Base-by-base conservation (phyloP, 2,113 vertebrate genomes). In the Anarhynchus alexandrinus region DNA sequence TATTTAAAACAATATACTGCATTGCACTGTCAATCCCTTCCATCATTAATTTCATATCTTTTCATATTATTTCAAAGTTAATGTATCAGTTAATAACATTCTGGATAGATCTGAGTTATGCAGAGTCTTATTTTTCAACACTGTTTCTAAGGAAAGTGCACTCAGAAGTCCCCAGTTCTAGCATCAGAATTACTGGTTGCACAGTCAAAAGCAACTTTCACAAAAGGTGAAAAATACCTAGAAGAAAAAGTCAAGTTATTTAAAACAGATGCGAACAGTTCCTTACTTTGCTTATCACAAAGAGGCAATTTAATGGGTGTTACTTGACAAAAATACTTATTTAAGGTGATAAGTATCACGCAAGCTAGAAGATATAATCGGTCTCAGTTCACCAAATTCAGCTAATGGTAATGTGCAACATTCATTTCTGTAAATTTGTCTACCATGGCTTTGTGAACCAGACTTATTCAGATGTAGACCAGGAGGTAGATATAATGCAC, bases 121-220 rank as follows among this genome's bases (percentile, higher is more conserved):
- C 15, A 57, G 20, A 58, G 5, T 4, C 23, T 51, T 45, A 20
- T 19, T 89, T 77, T 86, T 42, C 57, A 82, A 3, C 26, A 61
- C 6, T 29, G 1, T 23, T 65, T 86, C 22, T 47, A 12, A 8
- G 36, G 14, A 32, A 70, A 79, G 3, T 1, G 0, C 20, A 25
- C 10, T 34, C 16, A 70, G 21, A 54, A 0, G 2, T 47, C 22
- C 25, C 2, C 20, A n/a, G 12, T 32, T 70, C 22, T 70, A 27
- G 11, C 22, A 59, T 21, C 12, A 61, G 22, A 70, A 66, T 76
- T 76, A n/a, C 23, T 52, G 7, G 7, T 32, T 71, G 27, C 36
- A 65, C 10, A 40, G 22, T 30, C 15, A 74, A n/a, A 77, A 91
- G 22, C 38, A 12, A 61, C 6, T 74, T 74, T 22, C 9, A 42